Conservation (phyloP, 2,113 vertebrate genomes). For the Cercocebus atys region DNA sequence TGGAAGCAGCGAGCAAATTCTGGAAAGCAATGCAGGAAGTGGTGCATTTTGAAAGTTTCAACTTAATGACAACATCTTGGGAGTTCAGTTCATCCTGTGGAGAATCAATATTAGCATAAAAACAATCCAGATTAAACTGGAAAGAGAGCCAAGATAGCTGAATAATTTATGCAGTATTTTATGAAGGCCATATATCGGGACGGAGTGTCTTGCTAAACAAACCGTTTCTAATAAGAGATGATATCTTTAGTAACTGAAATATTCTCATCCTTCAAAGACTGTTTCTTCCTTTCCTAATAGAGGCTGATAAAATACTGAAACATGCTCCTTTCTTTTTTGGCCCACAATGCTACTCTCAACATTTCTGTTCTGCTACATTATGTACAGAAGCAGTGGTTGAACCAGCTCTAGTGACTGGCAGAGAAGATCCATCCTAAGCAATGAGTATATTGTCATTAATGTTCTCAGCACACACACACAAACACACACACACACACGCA, state of each 20-base stretch:
- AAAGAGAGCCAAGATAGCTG: background rate
- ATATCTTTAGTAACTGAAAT: background rate
- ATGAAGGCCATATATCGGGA: background rate
- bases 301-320: background rate
- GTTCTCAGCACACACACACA: background rate
- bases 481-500: background rate
- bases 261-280: background rate
- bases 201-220: background rate
- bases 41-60: background rate
- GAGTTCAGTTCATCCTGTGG: background rate
- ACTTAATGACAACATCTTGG: background rate
- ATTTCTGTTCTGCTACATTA: background rate
- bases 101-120: background rate
- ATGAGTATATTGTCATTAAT: slow-evolving; percentile 29
- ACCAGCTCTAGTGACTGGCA: background rate
- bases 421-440: background rate
- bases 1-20: background rate
- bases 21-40: background rate
- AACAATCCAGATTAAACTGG: background rate
- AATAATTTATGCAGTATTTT: background rate
- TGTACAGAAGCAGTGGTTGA: background rate
- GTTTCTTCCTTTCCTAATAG: background rate
- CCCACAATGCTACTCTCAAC: background rate
- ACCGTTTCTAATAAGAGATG: background rate
- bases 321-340: background rate